Percentiles rank a stretch among this genome's conserved stretches.
These are phyloP conservation scores for Circaetus cinerascens DNA, from an alignment of 2,113 vertebrate species.

Conservation along the genomic window DNA sequence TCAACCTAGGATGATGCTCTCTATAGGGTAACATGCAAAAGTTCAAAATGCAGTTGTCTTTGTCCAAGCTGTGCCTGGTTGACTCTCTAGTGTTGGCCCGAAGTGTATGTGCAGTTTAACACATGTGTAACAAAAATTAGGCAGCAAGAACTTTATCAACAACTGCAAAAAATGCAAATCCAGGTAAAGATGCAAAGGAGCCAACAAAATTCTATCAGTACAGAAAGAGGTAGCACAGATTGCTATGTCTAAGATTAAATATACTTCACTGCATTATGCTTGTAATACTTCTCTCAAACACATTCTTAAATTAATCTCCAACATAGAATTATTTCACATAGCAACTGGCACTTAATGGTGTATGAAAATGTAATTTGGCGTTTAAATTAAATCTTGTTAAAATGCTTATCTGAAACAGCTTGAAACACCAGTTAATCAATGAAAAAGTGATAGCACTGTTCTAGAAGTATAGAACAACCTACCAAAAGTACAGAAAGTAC, in stretches of 20 bases:
- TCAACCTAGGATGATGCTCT: not conserved
- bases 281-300: not conserved
- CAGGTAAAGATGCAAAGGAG: not conserved
- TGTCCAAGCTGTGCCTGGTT: not conserved
- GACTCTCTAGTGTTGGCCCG: not conserved
- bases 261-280: not conserved
- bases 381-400: slow-evolving; percentile 28
- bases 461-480: not conserved
- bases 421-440: not conserved
- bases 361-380: slow-evolving; percentile 18
- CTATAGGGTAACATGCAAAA: not conserved
- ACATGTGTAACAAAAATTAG: not conserved
- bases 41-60: not conserved
- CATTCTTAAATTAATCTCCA: not conserved
- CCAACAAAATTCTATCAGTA: not conserved
- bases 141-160: not conserved
- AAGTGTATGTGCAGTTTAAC: not conserved
- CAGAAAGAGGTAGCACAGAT: not conserved
- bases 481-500: not conserved
- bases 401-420: not conserved
- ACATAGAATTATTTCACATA: not conserved
- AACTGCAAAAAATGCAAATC: not conserved
- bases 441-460: not conserved
- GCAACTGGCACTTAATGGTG: not conserved
- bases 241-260: not conserved